Conservation (phyloP, 2,797 vertebrate genomes). For the Chrosomus eos region DNA sequence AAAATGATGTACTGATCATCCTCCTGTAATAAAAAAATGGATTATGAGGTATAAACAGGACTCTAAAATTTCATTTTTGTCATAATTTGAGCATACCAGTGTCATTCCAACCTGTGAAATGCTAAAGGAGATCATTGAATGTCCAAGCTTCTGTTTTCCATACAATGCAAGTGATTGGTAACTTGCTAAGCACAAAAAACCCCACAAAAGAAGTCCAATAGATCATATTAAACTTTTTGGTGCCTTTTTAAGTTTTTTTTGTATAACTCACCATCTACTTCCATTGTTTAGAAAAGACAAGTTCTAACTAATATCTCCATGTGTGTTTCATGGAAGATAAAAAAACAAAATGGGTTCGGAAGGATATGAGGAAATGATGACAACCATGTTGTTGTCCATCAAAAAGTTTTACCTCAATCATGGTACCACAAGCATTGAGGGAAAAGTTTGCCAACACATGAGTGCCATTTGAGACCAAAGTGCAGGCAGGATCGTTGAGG, state of each 20-base stretch:
- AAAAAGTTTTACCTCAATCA: constrained; percentile 67
- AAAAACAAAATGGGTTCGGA: not conserved
- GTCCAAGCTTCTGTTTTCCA: not conserved
- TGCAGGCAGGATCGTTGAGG: constrained; percentile 69
- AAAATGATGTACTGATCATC: constrained; percentile 67
- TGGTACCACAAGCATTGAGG: constrained; percentile 74
- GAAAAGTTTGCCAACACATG: constrained; percentile 68
- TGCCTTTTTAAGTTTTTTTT: not conserved
- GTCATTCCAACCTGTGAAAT: too few relatives aligned
- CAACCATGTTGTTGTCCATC: not conserved
- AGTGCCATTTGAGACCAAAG: constrained; percentile 69
- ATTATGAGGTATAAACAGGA: not conserved
- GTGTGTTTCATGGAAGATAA: not conserved
- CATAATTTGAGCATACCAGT: not conserved
- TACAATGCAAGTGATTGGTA: not conserved
- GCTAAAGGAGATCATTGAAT: too few relatives aligned
- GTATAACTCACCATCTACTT: not conserved
- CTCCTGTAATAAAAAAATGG: constrained; percentile 65
- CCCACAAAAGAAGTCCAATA: not conserved
- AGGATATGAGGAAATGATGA: not conserved
- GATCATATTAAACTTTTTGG: too few relatives aligned
- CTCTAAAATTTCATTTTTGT: not conserved
- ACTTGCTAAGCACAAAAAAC: not conserved
- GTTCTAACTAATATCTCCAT: not conserved
- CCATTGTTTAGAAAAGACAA: not conserved